phyloP scores from a whole-genome alignment of 1,140 invertebrate species.

The Ceratina calcarata region DNA sequence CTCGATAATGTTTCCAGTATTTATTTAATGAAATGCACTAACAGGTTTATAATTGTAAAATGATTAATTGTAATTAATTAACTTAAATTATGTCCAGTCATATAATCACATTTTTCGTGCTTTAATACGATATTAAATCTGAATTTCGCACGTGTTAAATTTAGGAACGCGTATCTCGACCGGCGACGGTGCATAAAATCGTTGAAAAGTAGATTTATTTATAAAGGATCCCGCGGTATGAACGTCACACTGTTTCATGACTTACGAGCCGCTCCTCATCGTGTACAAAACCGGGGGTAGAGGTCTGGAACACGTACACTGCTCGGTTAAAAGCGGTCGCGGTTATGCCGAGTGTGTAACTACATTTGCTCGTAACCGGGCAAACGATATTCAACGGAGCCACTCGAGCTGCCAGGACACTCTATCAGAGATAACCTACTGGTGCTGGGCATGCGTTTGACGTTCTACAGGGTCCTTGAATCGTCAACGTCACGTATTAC shows the following conservation, averaged over 20 bases:
- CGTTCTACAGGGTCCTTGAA: conserved; percentile 52
- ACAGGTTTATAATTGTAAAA: too few relatives aligned
- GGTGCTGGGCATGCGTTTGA: conserved; percentile 53
- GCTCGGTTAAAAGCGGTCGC: conserved; percentile 6
- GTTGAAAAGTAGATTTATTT: conserved; percentile 2
- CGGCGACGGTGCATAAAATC: background rate
- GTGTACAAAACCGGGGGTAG: background rate
- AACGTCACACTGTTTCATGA: background rate
- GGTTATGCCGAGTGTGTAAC: conserved; percentile 10
- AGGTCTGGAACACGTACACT: background rate
- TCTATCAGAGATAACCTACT: conserved; percentile 50
- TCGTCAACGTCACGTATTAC: conserved; percentile 45
- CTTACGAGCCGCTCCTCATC: background rate
- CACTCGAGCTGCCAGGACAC: conserved; percentile 43
- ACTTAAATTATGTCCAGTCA: too few relatives aligned
- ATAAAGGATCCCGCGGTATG: conserved; percentile 3
- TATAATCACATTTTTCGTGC: too few relatives aligned
- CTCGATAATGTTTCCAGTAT: too few relatives aligned
- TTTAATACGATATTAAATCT: too few relatives aligned
- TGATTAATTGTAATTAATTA: too few relatives aligned
- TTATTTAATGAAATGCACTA: too few relatives aligned
- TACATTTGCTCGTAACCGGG: conserved; percentile 33
- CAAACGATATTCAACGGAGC: conserved; percentile 40
- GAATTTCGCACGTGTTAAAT: too few relatives aligned
- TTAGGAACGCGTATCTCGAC: too few relatives aligned